Evolutionary conservation across 2,797 vertebrate genomes (phyloP).

Genomic region (Sciaenops ocellatus): DNA sequence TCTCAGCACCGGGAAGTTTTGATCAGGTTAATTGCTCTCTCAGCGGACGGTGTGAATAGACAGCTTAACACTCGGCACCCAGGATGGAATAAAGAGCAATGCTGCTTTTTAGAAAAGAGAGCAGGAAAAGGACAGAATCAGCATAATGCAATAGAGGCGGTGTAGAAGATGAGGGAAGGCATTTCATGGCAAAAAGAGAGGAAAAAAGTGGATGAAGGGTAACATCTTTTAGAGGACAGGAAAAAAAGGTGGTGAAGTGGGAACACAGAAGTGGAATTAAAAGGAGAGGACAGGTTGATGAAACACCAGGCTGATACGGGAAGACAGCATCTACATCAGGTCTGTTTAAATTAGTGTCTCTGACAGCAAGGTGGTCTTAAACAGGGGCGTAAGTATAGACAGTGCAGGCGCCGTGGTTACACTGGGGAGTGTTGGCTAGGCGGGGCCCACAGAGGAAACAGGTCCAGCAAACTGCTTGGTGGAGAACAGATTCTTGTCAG

Average conservation of each 20-base stretch:
- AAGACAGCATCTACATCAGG: slow-evolving; percentile 47
- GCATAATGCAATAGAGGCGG: slow-evolving; percentile 1
- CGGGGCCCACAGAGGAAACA: too few species aligned
- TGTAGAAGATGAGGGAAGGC: background rate
- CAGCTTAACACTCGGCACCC: slow-evolving; percentile 43
- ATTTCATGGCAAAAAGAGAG: slow-evolving; percentile 1
- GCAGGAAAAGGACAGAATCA: background rate
- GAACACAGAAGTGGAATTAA: slow-evolving; percentile 35
- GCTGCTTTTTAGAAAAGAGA: background rate
- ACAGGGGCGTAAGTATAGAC: too few species aligned
- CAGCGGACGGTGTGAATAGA: slow-evolving; percentile 50
- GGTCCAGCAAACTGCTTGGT: too few species aligned
- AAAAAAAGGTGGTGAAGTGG: slow-evolving; percentile 2
- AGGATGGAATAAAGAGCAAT: slow-evolving; percentile 10
- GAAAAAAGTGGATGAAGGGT: background rate
- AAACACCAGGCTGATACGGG: slow-evolving; percentile 39
- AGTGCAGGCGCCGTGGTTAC: too few species aligned
- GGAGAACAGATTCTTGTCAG: too few species aligned
- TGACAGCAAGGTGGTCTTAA: slow-evolving; percentile 9
- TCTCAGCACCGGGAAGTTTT: slow-evolving; percentile 54
- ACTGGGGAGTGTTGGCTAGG: too few species aligned
- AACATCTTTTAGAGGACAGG: background rate
- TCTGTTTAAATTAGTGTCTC: slow-evolving; percentile 45
- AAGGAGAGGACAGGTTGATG: slow-evolving; percentile 56
- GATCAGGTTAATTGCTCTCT: slow-evolving; percentile 76